Conservation (phyloP, 2,797 vertebrate species). For the Acanthornis magna region DNA sequence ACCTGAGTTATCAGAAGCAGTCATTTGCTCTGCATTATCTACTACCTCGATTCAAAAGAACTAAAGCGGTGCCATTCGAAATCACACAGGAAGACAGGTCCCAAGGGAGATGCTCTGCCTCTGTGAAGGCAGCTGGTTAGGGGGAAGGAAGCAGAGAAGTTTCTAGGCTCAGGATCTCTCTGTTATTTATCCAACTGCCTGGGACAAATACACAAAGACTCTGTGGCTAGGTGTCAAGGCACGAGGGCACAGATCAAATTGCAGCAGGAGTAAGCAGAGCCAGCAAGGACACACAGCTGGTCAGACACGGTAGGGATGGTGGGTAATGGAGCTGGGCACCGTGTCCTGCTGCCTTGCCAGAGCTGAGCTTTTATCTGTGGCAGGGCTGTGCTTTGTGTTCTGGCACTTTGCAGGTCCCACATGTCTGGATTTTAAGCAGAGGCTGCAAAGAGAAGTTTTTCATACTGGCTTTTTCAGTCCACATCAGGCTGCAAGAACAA, state of each 20-base stretch:
- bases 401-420: not conserved
- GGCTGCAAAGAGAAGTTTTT: not conserved
- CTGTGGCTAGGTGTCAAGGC: not conserved
- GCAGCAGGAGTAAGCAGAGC: not conserved
- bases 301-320: accelerated
- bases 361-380: not conserved
- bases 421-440: not conserved
- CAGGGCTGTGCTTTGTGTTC: not conserved
- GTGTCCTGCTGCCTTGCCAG: not conserved
- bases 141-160: not conserved
- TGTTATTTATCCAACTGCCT: not conserved
- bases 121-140: not conserved
- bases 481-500: not conserved
- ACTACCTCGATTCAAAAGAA: not conserved
- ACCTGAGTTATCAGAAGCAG: slow-evolving; percentile 32
- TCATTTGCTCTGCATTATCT: slow-evolving; percentile 22
- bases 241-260: not conserved
- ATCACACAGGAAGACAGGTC: not conserved
- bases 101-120: not conserved
- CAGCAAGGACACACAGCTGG: not conserved
- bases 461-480: not conserved
- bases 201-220: not conserved
- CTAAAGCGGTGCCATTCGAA: not conserved
- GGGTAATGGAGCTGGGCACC: not conserved
- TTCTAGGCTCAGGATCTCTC: not conserved